Conservation (phyloP, 2,113 vertebrate genomes). For the Centropristis striata region DNA sequence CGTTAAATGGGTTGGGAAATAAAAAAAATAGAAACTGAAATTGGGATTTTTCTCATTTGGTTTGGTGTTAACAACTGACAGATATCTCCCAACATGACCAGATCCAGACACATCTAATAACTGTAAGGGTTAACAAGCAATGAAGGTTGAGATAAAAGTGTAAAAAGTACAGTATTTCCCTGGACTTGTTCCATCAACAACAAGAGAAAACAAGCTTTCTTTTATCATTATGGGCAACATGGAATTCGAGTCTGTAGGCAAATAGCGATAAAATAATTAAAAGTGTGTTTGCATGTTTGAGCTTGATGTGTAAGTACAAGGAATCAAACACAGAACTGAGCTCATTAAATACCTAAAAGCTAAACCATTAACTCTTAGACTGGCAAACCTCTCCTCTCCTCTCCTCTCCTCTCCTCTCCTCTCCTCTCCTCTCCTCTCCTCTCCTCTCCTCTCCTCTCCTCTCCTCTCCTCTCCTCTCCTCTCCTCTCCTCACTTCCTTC, state of each 20-base stretch:
- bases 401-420: neutral
- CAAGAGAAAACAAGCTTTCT: constrained; percentile 3
- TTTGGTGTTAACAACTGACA: too few species aligned
- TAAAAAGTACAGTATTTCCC: neutral
- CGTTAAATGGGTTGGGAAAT: neutral
- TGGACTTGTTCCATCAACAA: neutral
- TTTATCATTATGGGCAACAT: neutral
- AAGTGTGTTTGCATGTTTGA: constrained; percentile 49
- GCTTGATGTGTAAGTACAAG: constrained; percentile 22
- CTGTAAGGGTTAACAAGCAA: too few species aligned
- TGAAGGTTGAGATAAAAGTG: too few species aligned
- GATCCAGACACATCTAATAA: too few species aligned
- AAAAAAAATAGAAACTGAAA: neutral
- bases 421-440: neutral
- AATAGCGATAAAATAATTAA: constrained; percentile 41
- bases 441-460: constrained; percentile 14
- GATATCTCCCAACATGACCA: too few species aligned
- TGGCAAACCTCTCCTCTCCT: constrained; percentile 24
- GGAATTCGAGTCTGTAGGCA: constrained; percentile 46
- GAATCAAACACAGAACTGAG: constrained; percentile 34
- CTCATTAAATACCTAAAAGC: constrained; percentile 55
- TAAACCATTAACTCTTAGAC: constrained; percentile 54
- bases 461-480: neutral
- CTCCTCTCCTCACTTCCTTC: neutral
- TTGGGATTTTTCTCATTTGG: too few species aligned